A percentile compares a stretch with the other conserved stretches of the same genome.
phyloP scores from a whole-genome alignment of 1,140 invertebrate genomes.

The Oscheius sp. region DNA sequence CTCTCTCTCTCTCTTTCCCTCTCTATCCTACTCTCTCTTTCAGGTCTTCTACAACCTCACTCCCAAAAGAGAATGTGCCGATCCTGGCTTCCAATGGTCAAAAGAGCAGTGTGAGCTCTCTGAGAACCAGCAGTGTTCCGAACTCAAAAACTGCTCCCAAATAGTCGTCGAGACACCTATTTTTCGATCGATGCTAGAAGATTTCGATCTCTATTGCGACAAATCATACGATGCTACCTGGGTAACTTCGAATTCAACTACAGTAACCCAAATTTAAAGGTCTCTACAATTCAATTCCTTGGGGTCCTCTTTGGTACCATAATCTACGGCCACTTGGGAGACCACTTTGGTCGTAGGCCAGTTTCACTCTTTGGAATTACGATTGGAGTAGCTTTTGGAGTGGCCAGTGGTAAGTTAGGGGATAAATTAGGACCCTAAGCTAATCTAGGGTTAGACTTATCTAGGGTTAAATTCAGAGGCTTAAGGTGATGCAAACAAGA shows the following conservation, averaged over 20 bases:
- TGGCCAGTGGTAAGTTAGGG: constrained; percentile 20
- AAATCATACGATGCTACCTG: constrained; percentile 24
- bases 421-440: no score
- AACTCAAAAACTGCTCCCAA: constrained; percentile 1
- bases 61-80: not conserved
- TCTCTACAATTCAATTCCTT: constrained; percentile 29
- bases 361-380: constrained; percentile 29
- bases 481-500: not conserved
- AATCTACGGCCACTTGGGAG: constrained; percentile 35
- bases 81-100: constrained; percentile 15
- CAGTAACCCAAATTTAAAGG: not conserved
- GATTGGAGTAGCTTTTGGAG: constrained; percentile 27
- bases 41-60: constrained; percentile 32
- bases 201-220: constrained; percentile 26
- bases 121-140: constrained; percentile 9
- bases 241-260: not conserved
- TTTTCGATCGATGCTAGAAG: constrained; percentile 34
- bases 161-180: not conserved
- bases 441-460: no score
- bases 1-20: not conserved
- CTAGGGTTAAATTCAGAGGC: no score
- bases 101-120: constrained; percentile 26
- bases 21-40: not conserved
- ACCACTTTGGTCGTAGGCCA: constrained; percentile 29
- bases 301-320: constrained; percentile 27